A percentile compares a stretch with the other conserved stretches of the same genome.
phyloP scores from a whole-genome alignment of 2,888 invertebrate species.

The Zhengitettix transpicula region DNA sequence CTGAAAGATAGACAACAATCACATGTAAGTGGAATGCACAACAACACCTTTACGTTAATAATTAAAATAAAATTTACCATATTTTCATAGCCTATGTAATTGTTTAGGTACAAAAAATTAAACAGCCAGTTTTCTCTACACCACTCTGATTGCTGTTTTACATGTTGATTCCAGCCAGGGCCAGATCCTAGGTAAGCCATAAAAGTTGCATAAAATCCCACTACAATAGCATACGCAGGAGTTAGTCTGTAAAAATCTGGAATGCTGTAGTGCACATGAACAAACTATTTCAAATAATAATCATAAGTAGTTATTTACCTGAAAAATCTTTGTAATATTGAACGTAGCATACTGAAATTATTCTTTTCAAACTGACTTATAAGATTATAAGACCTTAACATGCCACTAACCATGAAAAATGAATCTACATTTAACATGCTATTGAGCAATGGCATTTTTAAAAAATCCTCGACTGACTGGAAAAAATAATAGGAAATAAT shows the following conservation, averaged over 20 bases:
- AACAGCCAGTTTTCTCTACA: conserved; percentile 52
- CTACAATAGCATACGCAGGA: conserved; percentile 41
- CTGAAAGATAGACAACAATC: not conserved
- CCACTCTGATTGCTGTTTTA: conserved; percentile 42
- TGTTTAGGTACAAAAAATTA: conserved; percentile 48
- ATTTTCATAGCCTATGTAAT: conserved; percentile 30
- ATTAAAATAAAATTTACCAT: not conserved
- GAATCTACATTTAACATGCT: conserved; percentile 35
- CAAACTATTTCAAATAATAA: too few relatives aligned
- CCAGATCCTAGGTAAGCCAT: conserved; percentile 46
- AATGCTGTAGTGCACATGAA: too few relatives aligned
- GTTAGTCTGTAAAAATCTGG: conserved; percentile 31
- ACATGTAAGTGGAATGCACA: not conserved
- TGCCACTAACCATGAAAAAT: conserved; percentile 47
- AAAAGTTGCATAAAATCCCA: conserved; percentile 48
- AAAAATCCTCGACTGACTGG: not conserved
- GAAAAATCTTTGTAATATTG: conserved; percentile 4
- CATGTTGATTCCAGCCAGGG: conserved; percentile 46
- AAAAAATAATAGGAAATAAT: not conserved
- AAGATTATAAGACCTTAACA: conserved; percentile 42
- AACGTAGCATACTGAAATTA: not conserved
- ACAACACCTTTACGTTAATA: too few relatives aligned
- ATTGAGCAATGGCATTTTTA: conserved; percentile 5
- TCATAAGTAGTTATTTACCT: conserved; percentile 2
- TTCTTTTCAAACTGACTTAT: not conserved